A percentile compares a stretch with the other conserved stretches of the same genome.
Evolutionary conservation across 2,888 invertebrate genomes (phyloP).

Genomic region (Caenorhabditis drosophilae): DNA sequence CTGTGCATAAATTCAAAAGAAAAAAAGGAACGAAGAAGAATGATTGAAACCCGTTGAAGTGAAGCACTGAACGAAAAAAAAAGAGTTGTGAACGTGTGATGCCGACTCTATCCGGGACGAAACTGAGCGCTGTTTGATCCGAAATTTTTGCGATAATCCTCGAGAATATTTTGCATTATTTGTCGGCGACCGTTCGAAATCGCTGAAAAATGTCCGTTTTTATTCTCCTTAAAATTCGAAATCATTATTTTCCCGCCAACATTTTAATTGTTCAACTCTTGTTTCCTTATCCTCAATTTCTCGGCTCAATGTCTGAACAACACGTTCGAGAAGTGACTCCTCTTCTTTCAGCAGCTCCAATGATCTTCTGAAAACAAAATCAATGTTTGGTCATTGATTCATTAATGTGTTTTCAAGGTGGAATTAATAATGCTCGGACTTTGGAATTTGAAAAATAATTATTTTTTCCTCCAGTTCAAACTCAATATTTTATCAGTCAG

Average conservation of each 20-base stretch:
- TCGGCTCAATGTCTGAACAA: slow-evolving; percentile 23
- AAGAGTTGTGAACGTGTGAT: too few relatives aligned
- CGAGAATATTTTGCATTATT: slow-evolving; percentile 6
- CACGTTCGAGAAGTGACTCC: slow-evolving; percentile 17
- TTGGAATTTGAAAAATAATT: too few relatives aligned
- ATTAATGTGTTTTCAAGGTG: too few relatives aligned
- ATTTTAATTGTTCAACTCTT: slow-evolving; percentile 17
- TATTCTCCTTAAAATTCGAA: background rate
- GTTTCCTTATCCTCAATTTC: slow-evolving; percentile 27
- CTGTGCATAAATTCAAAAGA: too few relatives aligned
- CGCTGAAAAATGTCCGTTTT: slow-evolving; percentile 8
- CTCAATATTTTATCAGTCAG: too few relatives aligned
- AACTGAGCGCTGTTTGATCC: slow-evolving; percentile 5
- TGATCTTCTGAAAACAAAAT: slow-evolving; percentile 16
- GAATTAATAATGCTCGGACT: too few relatives aligned
- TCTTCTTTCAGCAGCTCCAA: slow-evolving; percentile 22
- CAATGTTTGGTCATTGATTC: background rate
- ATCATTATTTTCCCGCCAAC: too few relatives aligned
- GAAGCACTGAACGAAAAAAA: too few relatives aligned
- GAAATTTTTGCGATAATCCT: slow-evolving; percentile 11
- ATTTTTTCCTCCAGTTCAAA: too few relatives aligned
- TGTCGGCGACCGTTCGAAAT: slow-evolving; percentile 16
- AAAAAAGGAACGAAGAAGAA: too few relatives aligned
- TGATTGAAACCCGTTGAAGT: too few relatives aligned
- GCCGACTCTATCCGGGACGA: slow-evolving; percentile 21